These are phyloP conservation scores for Apistogramma diplotaenia DNA, from an alignment of 2,113 vertebrate species.

Conservation along the genomic window DNA sequence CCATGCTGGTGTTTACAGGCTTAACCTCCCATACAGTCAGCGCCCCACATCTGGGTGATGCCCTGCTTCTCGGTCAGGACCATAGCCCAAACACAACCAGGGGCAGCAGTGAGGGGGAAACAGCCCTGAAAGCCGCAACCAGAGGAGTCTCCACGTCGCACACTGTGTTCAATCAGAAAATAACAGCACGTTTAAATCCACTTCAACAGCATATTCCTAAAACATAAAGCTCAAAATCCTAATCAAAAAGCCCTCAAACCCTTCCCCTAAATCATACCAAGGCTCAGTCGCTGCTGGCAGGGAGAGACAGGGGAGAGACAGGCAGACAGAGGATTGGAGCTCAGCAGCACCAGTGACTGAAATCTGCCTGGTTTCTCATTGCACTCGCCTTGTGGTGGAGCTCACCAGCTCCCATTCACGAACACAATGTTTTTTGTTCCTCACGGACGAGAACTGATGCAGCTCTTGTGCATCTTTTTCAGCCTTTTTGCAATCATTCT, in stretches of 20 bases:
- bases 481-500: constrained; percentile 45
- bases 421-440: constrained; percentile 72
- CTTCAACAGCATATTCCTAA: constrained; percentile 50
- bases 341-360: constrained; percentile 50
- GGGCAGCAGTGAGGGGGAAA: constrained; percentile 58
- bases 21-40: constrained; percentile 66
- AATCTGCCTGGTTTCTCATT: constrained; percentile 69
- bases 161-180: constrained; percentile 64
- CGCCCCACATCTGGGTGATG: constrained; percentile 67
- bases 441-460: constrained; percentile 59
- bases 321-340: constrained; percentile 37
- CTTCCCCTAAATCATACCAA: constrained; percentile 50
- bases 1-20: constrained; percentile 70
- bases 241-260: constrained; percentile 34
- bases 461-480: constrained; percentile 59
- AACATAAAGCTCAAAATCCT: constrained; percentile 61
- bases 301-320: constrained; percentile 26
- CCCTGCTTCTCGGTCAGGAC: constrained; percentile 67
- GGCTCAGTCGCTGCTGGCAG: constrained; percentile 55
- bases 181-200: constrained; percentile 65
- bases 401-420: constrained; percentile 67
- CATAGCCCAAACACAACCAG: constrained; percentile 65
- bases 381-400: constrained; percentile 60
- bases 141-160: constrained; percentile 62
- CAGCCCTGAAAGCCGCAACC: constrained; percentile 45